Percentiles rank a stretch among this genome's conserved stretches.
Conservation (phyloP, 92 coral and sea anemone genomes). For the Montipora capitata region DNA sequence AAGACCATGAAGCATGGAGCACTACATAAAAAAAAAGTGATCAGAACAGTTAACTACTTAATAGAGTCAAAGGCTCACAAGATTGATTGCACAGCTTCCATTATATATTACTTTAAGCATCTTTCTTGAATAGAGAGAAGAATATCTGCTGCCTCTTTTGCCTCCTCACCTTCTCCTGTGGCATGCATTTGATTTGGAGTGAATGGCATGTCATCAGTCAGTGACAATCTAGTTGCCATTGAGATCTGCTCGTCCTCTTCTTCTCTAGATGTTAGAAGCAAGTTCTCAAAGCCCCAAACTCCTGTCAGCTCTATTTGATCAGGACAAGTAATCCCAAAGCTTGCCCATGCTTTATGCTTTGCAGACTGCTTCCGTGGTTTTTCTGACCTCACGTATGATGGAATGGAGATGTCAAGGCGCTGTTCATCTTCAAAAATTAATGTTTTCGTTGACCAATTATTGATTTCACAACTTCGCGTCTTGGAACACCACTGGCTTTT, state of each 20-base stretch:
- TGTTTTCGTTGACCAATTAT: conserved; percentile 18
- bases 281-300: neutral
- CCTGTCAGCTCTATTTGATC: neutral
- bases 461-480: conserved; percentile 31
- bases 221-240: conserved; percentile 31
- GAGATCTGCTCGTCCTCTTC: conserved; percentile 50
- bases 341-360: conserved; percentile 2
- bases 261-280: conserved; percentile 28
- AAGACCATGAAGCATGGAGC: neutral
- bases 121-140: neutral
- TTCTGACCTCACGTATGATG: conserved; percentile 7
- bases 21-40: neutral
- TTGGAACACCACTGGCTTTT: conserved; percentile 17
- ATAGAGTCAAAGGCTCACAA: neutral
- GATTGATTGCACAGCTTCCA: neutral
- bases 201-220: neutral
- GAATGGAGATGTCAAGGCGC: conserved; percentile 37
- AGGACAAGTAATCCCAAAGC: conserved; percentile 44
- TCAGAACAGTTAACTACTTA: neutral
- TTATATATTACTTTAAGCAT: neutral
- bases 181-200: neutral
- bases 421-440: conserved; percentile 11
- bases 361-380: conserved; percentile 11
- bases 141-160: neutral
- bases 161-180: neutral